Conservation (phyloP, 2,113 vertebrate species). For the Sapayoa aenigma region DNA sequence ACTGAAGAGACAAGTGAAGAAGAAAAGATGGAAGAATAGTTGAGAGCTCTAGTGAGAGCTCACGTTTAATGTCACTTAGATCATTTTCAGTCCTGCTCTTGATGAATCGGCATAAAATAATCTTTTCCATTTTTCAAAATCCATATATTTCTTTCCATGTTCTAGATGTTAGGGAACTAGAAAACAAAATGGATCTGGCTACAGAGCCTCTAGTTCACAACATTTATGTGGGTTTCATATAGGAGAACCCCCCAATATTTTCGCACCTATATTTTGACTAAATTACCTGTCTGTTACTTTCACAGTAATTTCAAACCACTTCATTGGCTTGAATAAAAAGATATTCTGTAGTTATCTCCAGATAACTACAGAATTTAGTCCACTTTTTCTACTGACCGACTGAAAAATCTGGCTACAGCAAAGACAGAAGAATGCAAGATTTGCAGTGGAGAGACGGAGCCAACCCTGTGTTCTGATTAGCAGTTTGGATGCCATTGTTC, state of each 20-base stretch:
- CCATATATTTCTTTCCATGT: neutral
- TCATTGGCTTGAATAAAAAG: neutral
- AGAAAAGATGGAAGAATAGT: neutral
- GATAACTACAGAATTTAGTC: neutral
- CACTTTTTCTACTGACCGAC: neutral
- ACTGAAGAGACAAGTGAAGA: neutral
- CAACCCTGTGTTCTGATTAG: constrained; percentile 55
- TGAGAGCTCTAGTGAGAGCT: neutral
- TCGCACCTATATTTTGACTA: neutral
- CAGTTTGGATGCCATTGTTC: constrained; percentile 65
- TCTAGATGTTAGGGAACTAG: neutral
- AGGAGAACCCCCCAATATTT: neutral
- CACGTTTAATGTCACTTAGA: neutral
- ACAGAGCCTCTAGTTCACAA: neutral
- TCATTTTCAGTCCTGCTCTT: neutral
- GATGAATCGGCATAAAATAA: neutral
- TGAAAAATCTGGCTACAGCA: neutral
- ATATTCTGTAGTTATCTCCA: neutral
- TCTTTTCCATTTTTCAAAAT: neutral
- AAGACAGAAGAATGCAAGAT: constrained; percentile 41
- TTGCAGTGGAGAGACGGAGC: neutral
- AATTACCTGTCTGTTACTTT: neutral
- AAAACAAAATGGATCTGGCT: neutral
- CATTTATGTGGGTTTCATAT: neutral
- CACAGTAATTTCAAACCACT: neutral